These are phyloP conservation scores for Neotragus pygmaeus DNA, from an alignment of 2,113 vertebrate species.

Conservation along the genomic window DNA sequence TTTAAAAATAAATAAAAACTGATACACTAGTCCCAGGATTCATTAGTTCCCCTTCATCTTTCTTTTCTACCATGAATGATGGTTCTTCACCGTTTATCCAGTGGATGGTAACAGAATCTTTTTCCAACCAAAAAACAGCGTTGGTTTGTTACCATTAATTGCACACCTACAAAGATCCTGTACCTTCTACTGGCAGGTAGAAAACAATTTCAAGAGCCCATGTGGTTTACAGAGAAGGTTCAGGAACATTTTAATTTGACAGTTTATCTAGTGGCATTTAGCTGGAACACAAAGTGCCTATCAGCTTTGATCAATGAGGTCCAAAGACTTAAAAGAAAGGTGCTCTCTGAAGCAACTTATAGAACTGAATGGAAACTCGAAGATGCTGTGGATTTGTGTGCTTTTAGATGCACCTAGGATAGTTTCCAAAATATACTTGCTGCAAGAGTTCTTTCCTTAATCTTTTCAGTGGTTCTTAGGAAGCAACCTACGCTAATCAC, in stretches of 20 bases:
- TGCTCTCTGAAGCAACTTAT: background rate
- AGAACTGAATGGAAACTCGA: background rate
- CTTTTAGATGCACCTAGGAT: background rate
- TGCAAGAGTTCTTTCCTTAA: background rate
- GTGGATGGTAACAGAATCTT: background rate
- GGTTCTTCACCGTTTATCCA: background rate
- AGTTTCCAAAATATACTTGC: background rate
- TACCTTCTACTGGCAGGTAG: background rate
- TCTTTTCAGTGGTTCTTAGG: background rate
- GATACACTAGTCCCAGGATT: background rate
- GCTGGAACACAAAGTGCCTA: background rate
- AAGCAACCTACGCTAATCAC: background rate
- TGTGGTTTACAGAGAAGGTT: background rate
- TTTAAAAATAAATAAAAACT: constrained; percentile 15
- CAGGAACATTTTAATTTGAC: background rate
- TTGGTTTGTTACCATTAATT: background rate
- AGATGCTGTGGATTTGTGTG: background rate
- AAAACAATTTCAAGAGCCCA: constrained; percentile 24
- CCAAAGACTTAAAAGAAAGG: background rate
- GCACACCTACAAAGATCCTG: background rate
- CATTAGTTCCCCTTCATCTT: background rate
- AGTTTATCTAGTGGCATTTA: background rate
- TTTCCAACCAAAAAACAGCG: background rate
- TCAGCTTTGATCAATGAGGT: background rate
- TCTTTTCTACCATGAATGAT: background rate